Evolutionary conservation across 2,113 vertebrate species (phyloP).

Genomic region (Misgurnus mizolepis): DNA sequence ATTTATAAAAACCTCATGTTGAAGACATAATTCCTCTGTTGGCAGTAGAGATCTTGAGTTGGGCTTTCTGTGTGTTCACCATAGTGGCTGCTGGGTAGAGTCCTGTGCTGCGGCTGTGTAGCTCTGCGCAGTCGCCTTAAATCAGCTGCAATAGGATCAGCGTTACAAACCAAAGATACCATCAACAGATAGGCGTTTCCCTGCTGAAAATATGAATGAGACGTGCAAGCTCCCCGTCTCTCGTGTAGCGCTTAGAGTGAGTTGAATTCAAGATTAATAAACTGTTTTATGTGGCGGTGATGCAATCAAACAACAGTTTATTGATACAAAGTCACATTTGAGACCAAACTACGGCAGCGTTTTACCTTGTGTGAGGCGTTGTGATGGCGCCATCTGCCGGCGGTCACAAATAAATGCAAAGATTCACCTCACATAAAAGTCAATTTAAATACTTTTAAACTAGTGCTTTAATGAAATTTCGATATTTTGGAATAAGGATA

Average conservation of each 20-base stretch:
- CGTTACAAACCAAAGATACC: slow-evolving; percentile 28
- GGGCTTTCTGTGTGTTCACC: slow-evolving; percentile 37
- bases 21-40: slow-evolving; percentile 23
- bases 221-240: background rate
- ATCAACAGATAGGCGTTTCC: slow-evolving; percentile 36
- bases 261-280: background rate
- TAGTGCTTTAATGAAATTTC: too few relatives aligned
- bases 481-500: too few relatives aligned
- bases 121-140: slow-evolving; percentile 50
- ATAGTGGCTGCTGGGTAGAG: slow-evolving; percentile 46
- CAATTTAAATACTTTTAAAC: too few relatives aligned
- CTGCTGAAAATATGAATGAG: slow-evolving; percentile 30
- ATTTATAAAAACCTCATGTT: slow-evolving; percentile 30
- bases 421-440: background rate
- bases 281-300: background rate
- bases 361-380: background rate
- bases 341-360: slow-evolving; percentile 8
- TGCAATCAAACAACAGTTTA: background rate
- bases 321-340: background rate
- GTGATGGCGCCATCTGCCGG: slow-evolving; percentile 27
- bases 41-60: slow-evolving; percentile 12
- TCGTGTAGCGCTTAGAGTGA: background rate
- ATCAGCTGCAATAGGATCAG: slow-evolving; percentile 39
- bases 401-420: background rate
- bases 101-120: slow-evolving; percentile 44